Conservation (phyloP, 2,797 vertebrate genomes). For the Sparus aurata region DNA sequence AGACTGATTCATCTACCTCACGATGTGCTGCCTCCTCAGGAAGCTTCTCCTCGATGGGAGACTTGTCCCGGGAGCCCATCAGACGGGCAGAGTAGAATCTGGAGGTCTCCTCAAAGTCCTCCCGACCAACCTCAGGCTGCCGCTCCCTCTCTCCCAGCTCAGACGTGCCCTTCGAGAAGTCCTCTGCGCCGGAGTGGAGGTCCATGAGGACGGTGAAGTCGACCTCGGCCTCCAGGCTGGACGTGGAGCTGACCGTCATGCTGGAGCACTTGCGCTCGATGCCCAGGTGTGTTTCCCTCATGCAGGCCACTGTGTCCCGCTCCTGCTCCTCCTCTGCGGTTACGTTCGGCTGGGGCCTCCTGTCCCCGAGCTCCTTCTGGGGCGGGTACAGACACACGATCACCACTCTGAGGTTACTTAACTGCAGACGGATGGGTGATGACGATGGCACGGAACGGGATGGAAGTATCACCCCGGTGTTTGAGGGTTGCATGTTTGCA, state of each 20-base stretch:
- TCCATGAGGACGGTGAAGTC: conserved; percentile 97
- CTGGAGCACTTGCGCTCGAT: conserved; percentile 98
- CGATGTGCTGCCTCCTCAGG: conserved; percentile 73
- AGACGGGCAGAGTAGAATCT: conserved; percentile 86
- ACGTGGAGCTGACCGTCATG: conserved; percentile 98
- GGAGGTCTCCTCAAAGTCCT: conserved; percentile 90
- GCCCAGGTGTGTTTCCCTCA: conserved; percentile 92
- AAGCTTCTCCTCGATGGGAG: conserved; percentile 87
- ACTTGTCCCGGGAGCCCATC: conserved; percentile 87
- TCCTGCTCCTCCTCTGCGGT: conserved; percentile 91
- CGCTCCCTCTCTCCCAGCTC: conserved; percentile 74
- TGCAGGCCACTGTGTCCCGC: conserved; percentile 86
- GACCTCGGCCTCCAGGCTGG: conserved; percentile 97
- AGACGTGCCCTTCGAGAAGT: conserved; percentile 84
- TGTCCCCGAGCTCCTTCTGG: conserved; percentile 88
- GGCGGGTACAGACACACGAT: conserved; percentile 65
- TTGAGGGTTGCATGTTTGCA: not conserved
- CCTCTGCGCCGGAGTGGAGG: conserved; percentile 92
- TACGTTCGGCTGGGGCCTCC: conserved; percentile 69
- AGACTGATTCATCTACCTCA: conserved; percentile 77
- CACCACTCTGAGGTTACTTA: conserved; percentile 37
- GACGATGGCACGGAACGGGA: conserved; percentile 24
- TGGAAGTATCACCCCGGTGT: conserved; percentile 1
- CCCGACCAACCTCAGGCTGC: conserved; percentile 89
- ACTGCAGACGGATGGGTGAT: conserved; percentile 4